Conservation (phyloP, 2,113 vertebrate species). For the Engystomops pustulosus region DNA sequence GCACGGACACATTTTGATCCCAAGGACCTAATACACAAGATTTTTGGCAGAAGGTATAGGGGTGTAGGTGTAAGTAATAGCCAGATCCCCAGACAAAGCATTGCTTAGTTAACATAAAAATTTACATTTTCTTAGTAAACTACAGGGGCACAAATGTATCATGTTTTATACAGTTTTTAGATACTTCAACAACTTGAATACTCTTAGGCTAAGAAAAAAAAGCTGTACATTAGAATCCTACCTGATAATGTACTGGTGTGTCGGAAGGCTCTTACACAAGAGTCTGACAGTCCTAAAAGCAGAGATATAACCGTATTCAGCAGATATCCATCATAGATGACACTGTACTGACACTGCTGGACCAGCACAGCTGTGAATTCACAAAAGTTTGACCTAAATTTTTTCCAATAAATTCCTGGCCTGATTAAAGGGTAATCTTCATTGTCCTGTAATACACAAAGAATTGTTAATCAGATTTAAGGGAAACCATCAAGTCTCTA, state of each 20-base stretch:
- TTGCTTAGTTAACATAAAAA: too few relatives aligned
- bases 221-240: conserved; percentile 62
- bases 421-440: conserved; percentile 85
- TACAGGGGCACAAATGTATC: too few relatives aligned
- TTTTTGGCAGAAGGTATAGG: too few relatives aligned
- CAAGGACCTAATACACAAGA: too few relatives aligned
- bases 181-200: too few relatives aligned
- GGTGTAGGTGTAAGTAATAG: too few relatives aligned
- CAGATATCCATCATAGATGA: conserved; percentile 86
- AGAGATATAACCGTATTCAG: conserved; percentile 85
- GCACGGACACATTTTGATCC: too few relatives aligned
- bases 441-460: conserved; percentile 72
- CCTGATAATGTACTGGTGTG: conserved; percentile 94
- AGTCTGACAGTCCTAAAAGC: conserved; percentile 85
- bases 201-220: conserved; percentile 2
- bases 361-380: conserved; percentile 88
- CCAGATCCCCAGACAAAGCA: too few relatives aligned
- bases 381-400: conserved; percentile 86
- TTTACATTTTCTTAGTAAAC: too few relatives aligned
- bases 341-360: conserved; percentile 81
- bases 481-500: neutral
- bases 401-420: conserved; percentile 83
- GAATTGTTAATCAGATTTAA: neutral
- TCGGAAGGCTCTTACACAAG: conserved; percentile 83
- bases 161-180: too few relatives aligned